Evolutionary conservation across 2,113 vertebrate genomes (phyloP).

Genomic region (Corvus hawaiiensis): DNA sequence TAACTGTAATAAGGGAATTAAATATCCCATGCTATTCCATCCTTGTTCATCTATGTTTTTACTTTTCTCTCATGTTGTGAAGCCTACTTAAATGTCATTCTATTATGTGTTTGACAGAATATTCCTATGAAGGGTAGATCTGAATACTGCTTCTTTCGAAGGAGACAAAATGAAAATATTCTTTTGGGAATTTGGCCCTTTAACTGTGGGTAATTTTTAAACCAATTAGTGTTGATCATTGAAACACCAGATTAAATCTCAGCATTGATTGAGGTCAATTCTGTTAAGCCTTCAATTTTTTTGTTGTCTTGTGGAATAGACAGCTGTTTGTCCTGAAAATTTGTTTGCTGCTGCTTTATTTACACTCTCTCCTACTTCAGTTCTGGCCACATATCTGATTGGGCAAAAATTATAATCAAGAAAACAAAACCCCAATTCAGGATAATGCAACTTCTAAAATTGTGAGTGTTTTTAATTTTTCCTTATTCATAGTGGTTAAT

Average conservation of each 20-base stretch:
- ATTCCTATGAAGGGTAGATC: neutral
- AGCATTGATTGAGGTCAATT: neutral
- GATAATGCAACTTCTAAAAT: neutral
- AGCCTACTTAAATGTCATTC: neutral
- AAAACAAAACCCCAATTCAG: neutral
- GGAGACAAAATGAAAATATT: neutral
- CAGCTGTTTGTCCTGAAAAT: neutral
- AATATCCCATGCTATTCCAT: neutral
- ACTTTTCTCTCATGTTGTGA: neutral
- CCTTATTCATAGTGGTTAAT: neutral
- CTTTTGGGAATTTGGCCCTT: neutral
- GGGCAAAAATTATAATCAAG: neutral
- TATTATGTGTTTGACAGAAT: neutral
- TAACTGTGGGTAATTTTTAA: conserved; percentile 24
- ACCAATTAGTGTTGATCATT: neutral
- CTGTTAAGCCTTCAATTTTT: neutral
- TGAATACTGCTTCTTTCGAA: neutral
- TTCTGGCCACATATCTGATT: neutral
- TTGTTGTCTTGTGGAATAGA: neutral
- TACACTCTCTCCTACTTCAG: neutral
- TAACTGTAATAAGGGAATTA: neutral
- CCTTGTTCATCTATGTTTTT: neutral
- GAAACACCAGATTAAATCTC: neutral
- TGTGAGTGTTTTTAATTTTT: neutral
- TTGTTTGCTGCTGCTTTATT: neutral